These are phyloP conservation scores for Brachycybe producta DNA, from an alignment of 2,888 invertebrate species.

Conservation along the genomic window DNA sequence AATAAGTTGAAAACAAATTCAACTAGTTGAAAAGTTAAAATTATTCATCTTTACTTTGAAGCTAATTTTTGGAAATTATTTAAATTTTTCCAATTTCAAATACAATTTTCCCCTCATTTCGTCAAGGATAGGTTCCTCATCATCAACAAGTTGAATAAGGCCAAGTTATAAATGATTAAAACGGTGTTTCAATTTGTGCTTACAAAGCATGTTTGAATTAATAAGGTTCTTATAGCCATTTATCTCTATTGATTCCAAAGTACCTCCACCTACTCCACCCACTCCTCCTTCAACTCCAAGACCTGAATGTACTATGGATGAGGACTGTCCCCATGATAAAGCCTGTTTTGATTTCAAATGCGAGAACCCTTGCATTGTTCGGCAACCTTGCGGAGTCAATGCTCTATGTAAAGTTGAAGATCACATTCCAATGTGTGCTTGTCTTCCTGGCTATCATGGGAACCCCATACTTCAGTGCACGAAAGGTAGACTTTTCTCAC, in stretches of 20 bases:
- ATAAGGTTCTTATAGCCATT: not conserved
- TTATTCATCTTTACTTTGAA: too few relatives aligned
- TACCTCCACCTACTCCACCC: constrained; percentile 3
- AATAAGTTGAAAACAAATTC: too few relatives aligned
- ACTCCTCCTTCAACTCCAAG: constrained; percentile 28
- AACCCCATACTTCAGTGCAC: constrained; percentile 71
- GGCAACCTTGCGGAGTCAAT: constrained; percentile 72
- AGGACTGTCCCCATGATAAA: constrained; percentile 63
- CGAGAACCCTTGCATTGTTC: constrained; percentile 61
- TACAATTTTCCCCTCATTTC: too few relatives aligned
- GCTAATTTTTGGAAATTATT: too few relatives aligned
- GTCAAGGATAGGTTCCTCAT: too few relatives aligned
- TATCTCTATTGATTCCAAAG: not conserved
- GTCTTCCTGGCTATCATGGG: constrained; percentile 68
- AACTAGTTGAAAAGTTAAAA: too few relatives aligned
- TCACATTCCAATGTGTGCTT: constrained; percentile 75
- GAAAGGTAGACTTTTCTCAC: constrained; percentile 46
- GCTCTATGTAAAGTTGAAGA: constrained; percentile 67
- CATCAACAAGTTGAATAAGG: too few relatives aligned
- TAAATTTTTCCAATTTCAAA: too few relatives aligned
- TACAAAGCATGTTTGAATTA: too few relatives aligned
- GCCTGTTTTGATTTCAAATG: constrained; percentile 68
- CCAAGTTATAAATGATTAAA: too few relatives aligned
- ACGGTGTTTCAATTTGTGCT: too few relatives aligned
- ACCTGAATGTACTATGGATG: constrained; percentile 59